Evolutionary conservation across 2,113 vertebrate species (phyloP).

Genomic region (Peromyscus californicus): DNA sequence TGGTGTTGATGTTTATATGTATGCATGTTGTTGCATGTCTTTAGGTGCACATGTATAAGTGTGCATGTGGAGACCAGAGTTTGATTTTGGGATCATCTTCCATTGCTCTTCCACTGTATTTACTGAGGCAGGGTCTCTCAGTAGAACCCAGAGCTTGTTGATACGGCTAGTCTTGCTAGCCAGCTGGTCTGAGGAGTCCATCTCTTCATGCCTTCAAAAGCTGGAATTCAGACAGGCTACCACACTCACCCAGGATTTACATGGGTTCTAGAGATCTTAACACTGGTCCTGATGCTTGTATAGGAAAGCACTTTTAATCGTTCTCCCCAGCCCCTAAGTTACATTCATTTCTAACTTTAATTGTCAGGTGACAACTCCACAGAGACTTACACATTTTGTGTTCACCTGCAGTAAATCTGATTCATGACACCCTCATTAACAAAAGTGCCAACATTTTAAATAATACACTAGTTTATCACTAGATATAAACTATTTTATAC

Average conservation of each 20-base stretch:
- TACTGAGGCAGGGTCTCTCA: background rate
- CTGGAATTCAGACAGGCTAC: background rate
- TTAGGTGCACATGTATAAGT: background rate
- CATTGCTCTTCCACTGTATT: background rate
- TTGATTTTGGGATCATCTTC: background rate
- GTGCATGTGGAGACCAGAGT: background rate
- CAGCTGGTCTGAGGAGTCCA: background rate
- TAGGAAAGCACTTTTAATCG: background rate
- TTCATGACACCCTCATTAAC: background rate
- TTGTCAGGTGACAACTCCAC: background rate
- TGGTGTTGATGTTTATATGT: background rate
- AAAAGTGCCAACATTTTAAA: background rate
- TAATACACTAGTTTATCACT: slow-evolving; percentile 26
- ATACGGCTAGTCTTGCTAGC: background rate
- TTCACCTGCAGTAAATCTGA: background rate
- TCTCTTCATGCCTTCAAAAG: background rate
- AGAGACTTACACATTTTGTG: background rate
- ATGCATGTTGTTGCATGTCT: background rate
- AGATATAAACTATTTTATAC: slow-evolving; percentile 9
- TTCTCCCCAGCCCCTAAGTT: background rate
- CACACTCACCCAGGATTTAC: background rate
- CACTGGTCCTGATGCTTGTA: too few relatives aligned
- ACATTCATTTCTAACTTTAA: background rate
- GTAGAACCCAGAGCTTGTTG: background rate
- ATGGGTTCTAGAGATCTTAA: background rate